Evolutionary conservation across 2,113 vertebrate species (phyloP), one percentile per base, ranked within the genome.

Genomic region (Pimephales promelas): DNA sequence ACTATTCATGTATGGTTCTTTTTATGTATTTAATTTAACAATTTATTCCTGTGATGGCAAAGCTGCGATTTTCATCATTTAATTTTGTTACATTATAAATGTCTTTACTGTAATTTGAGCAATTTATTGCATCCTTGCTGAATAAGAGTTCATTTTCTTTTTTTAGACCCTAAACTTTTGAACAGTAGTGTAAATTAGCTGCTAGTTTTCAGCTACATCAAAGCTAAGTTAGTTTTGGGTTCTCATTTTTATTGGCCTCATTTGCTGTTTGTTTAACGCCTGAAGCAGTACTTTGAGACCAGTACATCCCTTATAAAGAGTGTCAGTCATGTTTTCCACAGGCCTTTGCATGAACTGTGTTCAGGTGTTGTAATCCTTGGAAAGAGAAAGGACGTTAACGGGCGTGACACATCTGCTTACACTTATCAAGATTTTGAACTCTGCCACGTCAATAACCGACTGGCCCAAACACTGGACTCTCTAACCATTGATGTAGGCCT

Each of bases 401-500:
- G 49, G 61, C 52, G 52, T 62, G 47, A 75, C 68, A 87, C 86
- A 87, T 87, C 86, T 87, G 86, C 80, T 70, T 81, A 87, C 76
- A 26, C 86, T 87, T 87, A 85, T 54, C 0, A 57, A 71, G 74
- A 83, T 70, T 40, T 70, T 84, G 34, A 84, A 78, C 74, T 79
- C 80, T 85, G 86, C 86, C 86, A 87, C 86, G 86, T 87, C 81
- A 66, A 28, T 49, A 62, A 84, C 70, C 70, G 45, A 20, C 34
- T 61, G 57, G 54, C 36, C 54, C 52, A 84, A 84, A 82, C 56
- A 57, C 73, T 64, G 45, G 77, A 64, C 56, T 59, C 74, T 40
- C 52, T 22, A 56, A 36, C 52, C 31, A 24, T 77, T 31, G 14
- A 26, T 3, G 6, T 0, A 47, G 45, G 2, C 10, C 24, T 78